phyloP scores from a whole-genome alignment of 37 sponge, comb jelly and placozoan genomes.

The Beroe forskalii region DNA sequence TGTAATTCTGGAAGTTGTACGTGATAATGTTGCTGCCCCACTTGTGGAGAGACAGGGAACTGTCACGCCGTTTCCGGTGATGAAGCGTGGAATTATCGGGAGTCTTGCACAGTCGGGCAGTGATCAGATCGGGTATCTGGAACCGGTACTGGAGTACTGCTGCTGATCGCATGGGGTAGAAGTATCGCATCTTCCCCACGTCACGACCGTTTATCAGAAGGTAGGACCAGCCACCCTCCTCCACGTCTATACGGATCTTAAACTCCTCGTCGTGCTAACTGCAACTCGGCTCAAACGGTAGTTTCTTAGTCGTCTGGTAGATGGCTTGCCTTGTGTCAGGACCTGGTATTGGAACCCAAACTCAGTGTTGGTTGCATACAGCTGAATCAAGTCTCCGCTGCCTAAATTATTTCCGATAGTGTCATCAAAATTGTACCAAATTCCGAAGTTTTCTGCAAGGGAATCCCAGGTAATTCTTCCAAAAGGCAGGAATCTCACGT shows the following conservation, averaged over 20 bases:
- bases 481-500: neutral
- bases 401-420: neutral
- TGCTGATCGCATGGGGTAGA: neutral
- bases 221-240: neutral
- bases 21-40: slow-evolving; percentile 18
- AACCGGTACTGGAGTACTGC: neutral
- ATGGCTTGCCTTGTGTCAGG: neutral
- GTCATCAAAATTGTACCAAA: neutral
- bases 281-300: neutral
- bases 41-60: too few species aligned
- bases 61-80: too few species aligned
- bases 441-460: neutral
- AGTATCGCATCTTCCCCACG: neutral
- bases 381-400: neutral
- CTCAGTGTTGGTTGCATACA: neutral
- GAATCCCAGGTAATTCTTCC: neutral
- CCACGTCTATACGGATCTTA: neutral
- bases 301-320: neutral
- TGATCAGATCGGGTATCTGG: neutral
- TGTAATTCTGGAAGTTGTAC: slow-evolving; percentile 33
- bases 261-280: neutral
- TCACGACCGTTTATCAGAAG: neutral
- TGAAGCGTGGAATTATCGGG: too few species aligned
- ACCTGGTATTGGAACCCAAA: neutral
- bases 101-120: slow-evolving; percentile 1